Evolutionary conservation across 2,888 invertebrate species (phyloP).

Genomic region (Andrena haemorrhoa): DNA sequence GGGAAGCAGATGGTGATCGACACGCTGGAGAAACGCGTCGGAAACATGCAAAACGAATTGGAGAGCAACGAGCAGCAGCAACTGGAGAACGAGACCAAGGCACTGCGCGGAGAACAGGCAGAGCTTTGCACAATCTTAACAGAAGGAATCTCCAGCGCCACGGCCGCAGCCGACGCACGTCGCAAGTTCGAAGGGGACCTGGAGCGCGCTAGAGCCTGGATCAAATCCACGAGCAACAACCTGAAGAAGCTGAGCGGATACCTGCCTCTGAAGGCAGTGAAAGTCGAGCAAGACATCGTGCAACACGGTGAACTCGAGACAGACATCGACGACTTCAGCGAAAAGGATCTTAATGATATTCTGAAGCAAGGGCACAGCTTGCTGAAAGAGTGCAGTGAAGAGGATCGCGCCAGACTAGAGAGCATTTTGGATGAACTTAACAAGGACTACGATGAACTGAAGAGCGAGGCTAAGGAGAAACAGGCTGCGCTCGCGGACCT

Average conservation of each 20-base stretch:
- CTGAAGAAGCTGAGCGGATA: slow-evolving; percentile 91
- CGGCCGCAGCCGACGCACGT: slow-evolving; percentile 89
- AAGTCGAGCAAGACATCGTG: slow-evolving; percentile 93
- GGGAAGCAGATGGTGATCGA: slow-evolving; percentile 93
- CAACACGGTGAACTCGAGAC: slow-evolving; percentile 91
- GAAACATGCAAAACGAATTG: slow-evolving; percentile 93
- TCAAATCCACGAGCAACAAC: slow-evolving; percentile 91
- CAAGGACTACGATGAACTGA: slow-evolving; percentile 90
- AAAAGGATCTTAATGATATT: slow-evolving; percentile 90
- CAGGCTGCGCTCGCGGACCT: slow-evolving; percentile 90
- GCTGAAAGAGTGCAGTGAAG: slow-evolving; percentile 93
- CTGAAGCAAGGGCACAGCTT: slow-evolving; percentile 91
- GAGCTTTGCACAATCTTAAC: slow-evolving; percentile 90
- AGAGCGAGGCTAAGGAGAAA: slow-evolving; percentile 91
- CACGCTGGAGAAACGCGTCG: slow-evolving; percentile 93
- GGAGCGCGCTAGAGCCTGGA: slow-evolving; percentile 92
- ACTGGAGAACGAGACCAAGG: slow-evolving; percentile 90
- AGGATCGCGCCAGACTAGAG: slow-evolving; percentile 89
- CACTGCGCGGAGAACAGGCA: slow-evolving; percentile 91
- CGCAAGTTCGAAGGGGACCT: slow-evolving; percentile 92
- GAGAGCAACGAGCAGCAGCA: slow-evolving; percentile 94
- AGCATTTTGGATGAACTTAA: slow-evolving; percentile 89
- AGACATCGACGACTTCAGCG: slow-evolving; percentile 92
- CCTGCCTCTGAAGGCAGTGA: slow-evolving; percentile 91
- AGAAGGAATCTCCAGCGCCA: slow-evolving; percentile 90